phyloP scores from a whole-genome alignment of 1,140 invertebrate species.

The Hyposmocoma kahamanoa region DNA sequence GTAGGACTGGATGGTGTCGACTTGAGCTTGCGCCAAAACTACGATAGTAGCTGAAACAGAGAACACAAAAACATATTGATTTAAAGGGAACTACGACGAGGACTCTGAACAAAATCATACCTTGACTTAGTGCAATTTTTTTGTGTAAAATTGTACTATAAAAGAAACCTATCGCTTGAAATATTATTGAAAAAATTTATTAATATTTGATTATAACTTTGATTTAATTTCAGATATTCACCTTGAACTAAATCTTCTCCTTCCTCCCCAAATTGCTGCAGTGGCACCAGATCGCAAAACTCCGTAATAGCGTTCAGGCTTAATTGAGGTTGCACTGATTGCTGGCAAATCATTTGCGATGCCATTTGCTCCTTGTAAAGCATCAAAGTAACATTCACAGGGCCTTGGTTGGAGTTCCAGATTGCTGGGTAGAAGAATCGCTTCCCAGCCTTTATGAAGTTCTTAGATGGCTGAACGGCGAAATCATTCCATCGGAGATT shows the following conservation, averaged over 20 bases:
- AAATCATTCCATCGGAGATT: constrained; percentile 83
- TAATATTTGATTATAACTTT: no score
- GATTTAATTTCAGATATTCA: no score
- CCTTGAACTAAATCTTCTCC: constrained; percentile 78
- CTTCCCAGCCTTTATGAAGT: constrained; percentile 77
- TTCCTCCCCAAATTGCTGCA: constrained; percentile 75
- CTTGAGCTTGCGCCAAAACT: constrained; percentile 79
- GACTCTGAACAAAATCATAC: no score
- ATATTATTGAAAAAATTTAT: no score
- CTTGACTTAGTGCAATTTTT: no score
- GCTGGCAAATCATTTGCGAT: constrained; percentile 71
- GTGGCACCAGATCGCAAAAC: constrained; percentile 83
- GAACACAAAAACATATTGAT: no score
- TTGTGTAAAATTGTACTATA: no score
- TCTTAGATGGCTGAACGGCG: constrained; percentile 65
- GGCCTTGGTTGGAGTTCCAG: constrained; percentile 76
- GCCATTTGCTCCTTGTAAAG: constrained; percentile 79
- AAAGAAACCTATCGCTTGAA: no score
- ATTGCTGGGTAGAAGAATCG: constrained; percentile 81
- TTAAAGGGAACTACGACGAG: no score
- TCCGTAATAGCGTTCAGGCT: constrained; percentile 83
- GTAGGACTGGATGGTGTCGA: constrained; percentile 81
- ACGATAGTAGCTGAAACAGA: constrained; percentile 84
- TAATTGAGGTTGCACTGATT: constrained; percentile 73
- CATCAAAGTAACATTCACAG: constrained; percentile 81